Percentiles rank a stretch among this genome's conserved stretches.
These are phyloP conservation scores for Hemibagrus guttatus DNA, from an alignment of 2,797 vertebrate species.

Conservation along the genomic window DNA sequence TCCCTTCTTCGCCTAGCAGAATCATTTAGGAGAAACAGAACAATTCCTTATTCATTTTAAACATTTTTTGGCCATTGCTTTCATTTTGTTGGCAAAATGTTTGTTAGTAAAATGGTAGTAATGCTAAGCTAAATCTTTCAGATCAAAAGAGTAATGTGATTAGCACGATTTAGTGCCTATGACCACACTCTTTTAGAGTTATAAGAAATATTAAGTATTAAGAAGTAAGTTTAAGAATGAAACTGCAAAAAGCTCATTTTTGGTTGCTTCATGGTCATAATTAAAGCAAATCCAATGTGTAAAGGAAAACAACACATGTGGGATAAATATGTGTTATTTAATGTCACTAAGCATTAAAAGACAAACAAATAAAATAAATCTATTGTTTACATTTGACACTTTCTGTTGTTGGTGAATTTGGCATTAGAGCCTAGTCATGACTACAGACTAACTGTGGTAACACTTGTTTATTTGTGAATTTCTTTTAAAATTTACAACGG, in stretches of 20 bases:
- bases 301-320: background rate
- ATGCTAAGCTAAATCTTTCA: background rate
- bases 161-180: background rate
- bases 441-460: background rate
- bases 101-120: background rate
- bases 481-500: background rate
- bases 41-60: background rate
- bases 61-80: background rate
- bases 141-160: background rate
- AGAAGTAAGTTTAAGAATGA: background rate
- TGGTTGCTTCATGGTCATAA: background rate
- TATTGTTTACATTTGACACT: background rate
- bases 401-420: background rate
- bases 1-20: background rate
- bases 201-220: background rate
- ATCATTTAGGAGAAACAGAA: background rate
- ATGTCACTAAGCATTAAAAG: background rate
- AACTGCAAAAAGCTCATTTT: background rate
- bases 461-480: background rate
- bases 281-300: background rate
- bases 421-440: too few species aligned
- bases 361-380: background rate
- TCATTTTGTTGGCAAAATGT: background rate
- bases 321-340: background rate
- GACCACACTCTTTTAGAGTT: background rate